phyloP scores from a whole-genome alignment of 2,797 vertebrate species.

The Neostethus bicornis region DNA sequence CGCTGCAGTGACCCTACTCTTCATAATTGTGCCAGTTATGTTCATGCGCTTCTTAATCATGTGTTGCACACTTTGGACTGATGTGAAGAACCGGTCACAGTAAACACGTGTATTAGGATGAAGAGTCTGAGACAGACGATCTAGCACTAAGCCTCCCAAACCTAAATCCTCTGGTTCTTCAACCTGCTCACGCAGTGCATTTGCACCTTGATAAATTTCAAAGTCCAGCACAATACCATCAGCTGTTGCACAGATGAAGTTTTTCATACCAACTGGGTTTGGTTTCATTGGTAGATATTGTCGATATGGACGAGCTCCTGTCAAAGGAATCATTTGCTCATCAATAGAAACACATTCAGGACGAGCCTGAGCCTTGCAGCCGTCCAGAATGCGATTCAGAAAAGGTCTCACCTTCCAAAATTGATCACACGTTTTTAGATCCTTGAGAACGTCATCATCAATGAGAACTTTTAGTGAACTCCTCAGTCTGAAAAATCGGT shows the following conservation, averaged over 20 bases:
- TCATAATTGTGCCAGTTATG: constrained; percentile 5
- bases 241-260: background rate
- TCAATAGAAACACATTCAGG: background rate
- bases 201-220: background rate
- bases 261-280: background rate
- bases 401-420: constrained; percentile 6
- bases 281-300: background rate
- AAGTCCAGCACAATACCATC: constrained; percentile 5
- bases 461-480: background rate
- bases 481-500: constrained; percentile 1
- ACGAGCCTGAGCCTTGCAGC: background rate
- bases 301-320: background rate
- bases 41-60: constrained; percentile 19
- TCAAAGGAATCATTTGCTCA: constrained; percentile 1
- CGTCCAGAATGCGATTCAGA: background rate
- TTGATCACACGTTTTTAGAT: background rate
- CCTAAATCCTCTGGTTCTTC: background rate
- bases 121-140: constrained; percentile 1
- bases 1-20: background rate
- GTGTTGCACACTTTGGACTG: background rate
- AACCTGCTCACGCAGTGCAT: background rate
- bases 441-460: background rate
- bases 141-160: constrained; percentile 10
- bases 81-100: constrained; percentile 3
- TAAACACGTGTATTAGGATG: constrained; percentile 11